Base-by-base conservation (phyloP, 2,888 invertebrate genomes). In the Latrodectus elegans region DNA sequence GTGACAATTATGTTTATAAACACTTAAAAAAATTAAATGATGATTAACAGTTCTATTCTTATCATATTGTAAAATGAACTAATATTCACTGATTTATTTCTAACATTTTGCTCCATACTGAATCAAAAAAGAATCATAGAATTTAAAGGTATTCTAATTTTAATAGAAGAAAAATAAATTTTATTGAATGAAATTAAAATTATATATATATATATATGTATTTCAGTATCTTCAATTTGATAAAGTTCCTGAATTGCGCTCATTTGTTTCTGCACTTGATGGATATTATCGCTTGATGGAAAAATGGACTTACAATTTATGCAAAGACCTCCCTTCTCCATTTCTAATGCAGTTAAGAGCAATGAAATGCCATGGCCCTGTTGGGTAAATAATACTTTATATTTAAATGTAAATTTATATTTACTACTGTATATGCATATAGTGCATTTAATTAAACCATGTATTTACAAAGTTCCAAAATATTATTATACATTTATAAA, bases 231-330 rank as follows among this genome's bases (percentile, higher is more conserved):
- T 89, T n/a, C 82, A 82, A 12, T 89, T 89, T 68, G n/a, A 81
- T 26, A 55, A 65, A 14, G 75, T 78, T 51, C 79, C 83, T 17
- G 87, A 89, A n/a, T 89, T 91, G 87, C 82, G 90, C 68, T 91
- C 91, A 0, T 91, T 91, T 82, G 90, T 91, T 8, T 90, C 91
- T 17, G 93, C 95, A 81, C 93, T 97, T 89, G 96, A 96, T 92
- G 97, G 97, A 82, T 97, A 97, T 92, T 97, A 97, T 92, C 94
- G 96, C 91, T 93, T 97, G 90, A 95, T 95, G 91, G 95, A 95
- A 71, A 97, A 97, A 93, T 97, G 97, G 97, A 97, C 95, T 65
- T 96, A 96, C 91, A 97, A 97, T 93, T 93, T 97, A 88, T 97
- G 97, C 91, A 95, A 95, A 91, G 95, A 96, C 91, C 94, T 96